Evolutionary conservation across 2,113 vertebrate species (phyloP).

Genomic region (Turdus rufiventris): DNA sequence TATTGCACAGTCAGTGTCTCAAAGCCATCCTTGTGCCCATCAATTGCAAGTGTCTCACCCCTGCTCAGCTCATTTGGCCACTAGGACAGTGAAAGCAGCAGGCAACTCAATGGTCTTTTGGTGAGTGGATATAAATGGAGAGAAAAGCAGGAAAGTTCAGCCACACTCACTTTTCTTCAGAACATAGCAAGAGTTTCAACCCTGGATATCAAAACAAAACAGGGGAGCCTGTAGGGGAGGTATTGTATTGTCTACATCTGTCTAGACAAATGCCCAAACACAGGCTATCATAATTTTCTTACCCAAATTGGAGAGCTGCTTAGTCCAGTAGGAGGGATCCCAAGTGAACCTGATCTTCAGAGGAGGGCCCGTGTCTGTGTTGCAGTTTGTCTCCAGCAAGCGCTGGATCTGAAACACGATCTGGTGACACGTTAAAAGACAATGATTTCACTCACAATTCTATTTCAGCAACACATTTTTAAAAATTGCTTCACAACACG

Average conservation of each 20-base stretch:
- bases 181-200: background rate
- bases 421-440: conserved; percentile 66
- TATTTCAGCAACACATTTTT: background rate
- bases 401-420: conserved; percentile 96
- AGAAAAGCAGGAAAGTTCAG: background rate
- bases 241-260: background rate
- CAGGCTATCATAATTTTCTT: conserved; percentile 20
- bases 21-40: background rate
- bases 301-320: conserved; percentile 91
- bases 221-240: background rate
- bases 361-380: conserved; percentile 79
- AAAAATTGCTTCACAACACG: background rate
- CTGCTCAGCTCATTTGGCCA: background rate
- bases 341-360: conserved; percentile 93
- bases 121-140: background rate
- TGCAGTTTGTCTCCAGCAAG: conserved; percentile 84
- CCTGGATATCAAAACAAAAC: background rate
- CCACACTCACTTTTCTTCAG: background rate
- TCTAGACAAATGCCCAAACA: no score
- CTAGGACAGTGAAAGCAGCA: background rate
- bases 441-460: background rate
- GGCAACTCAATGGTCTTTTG: background rate
- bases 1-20: background rate
- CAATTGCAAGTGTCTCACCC: background rate
- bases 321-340: conserved; percentile 97